These are phyloP conservation scores for Trypoxylon attenuatum DNA, from an alignment of 2,888 invertebrate genomes.

Conservation along the genomic window DNA sequence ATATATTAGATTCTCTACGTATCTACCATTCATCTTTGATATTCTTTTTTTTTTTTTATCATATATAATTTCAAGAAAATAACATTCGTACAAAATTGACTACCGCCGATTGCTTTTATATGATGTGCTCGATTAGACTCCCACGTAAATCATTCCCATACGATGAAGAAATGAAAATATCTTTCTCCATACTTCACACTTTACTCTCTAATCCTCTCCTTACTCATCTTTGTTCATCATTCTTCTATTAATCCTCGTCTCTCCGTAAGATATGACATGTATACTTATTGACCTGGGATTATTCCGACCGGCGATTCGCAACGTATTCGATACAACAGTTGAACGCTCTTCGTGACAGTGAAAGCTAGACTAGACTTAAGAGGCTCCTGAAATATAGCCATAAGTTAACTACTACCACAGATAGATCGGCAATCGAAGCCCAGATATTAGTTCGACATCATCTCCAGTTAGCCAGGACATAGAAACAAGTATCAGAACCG, in stretches of 20 bases:
- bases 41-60: conserved; percentile 31
- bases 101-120: conserved; percentile 72
- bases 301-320: conserved; percentile 41
- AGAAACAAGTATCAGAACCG: too few relatives aligned
- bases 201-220: conserved; percentile 15
- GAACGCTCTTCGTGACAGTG: too few relatives aligned
- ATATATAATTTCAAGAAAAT: conserved; percentile 68
- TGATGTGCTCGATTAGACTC: conserved; percentile 55
- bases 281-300: conserved; percentile 62
- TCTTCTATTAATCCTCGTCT: conserved; percentile 10
- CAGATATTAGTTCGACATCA: too few relatives aligned
- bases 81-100: conserved; percentile 73
- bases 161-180: conserved; percentile 43
- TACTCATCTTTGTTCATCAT: conserved; percentile 5
- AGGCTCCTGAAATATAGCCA: too few relatives aligned
- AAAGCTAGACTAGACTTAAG: too few relatives aligned
- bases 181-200: conserved; percentile 10
- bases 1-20: conserved; percentile 47
- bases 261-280: conserved; percentile 57
- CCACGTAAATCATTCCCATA: conserved; percentile 35
- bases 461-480: too few relatives aligned
- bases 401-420: too few relatives aligned
- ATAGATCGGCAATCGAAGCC: too few relatives aligned
- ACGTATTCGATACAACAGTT: too few relatives aligned
- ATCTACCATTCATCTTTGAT: conserved; percentile 50